These are phyloP conservation scores for Drosophila bipectinata DNA, from an alignment of 1,140 invertebrate species.

Conservation along the genomic window DNA sequence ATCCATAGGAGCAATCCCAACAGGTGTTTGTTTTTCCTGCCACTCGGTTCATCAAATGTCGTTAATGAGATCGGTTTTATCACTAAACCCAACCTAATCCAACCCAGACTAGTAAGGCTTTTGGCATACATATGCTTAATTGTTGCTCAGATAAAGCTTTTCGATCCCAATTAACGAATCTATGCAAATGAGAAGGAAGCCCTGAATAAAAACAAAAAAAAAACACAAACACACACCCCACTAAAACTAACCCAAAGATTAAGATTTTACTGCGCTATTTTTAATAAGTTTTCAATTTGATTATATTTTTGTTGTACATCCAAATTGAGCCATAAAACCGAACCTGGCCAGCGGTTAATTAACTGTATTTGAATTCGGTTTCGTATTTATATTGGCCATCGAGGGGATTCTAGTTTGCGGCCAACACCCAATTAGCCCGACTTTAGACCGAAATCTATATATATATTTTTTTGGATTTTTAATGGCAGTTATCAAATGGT, in stretches of 20 bases:
- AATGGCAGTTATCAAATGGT: constrained; percentile 74
- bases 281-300: constrained; percentile 76
- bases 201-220: constrained; percentile 8
- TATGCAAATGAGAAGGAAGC: constrained; percentile 67
- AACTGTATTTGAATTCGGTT: constrained; percentile 58
- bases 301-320: constrained; percentile 65
- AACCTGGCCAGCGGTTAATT: constrained; percentile 59
- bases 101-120: constrained; percentile 27
- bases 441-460: constrained; percentile 46
- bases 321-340: constrained; percentile 75
- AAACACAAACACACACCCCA: constrained; percentile 1
- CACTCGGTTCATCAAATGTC: constrained; percentile 58
- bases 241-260: neutral
- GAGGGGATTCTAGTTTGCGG: constrained; percentile 46
- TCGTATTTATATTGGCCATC: constrained; percentile 30
- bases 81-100: constrained; percentile 20
- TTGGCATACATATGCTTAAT: constrained; percentile 69
- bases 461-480: constrained; percentile 36
- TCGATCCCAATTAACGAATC: constrained; percentile 71
- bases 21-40: constrained; percentile 27
- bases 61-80: constrained; percentile 66
- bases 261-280: constrained; percentile 54
- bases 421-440: constrained; percentile 72
- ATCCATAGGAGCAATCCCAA: constrained; percentile 2
- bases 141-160: constrained; percentile 57